Percentiles rank a stretch among this genome's conserved stretches.
These are phyloP conservation scores for Montipora sp. DNA, from an alignment of 64 coral and sea anemone species.

Conservation along the genomic window DNA sequence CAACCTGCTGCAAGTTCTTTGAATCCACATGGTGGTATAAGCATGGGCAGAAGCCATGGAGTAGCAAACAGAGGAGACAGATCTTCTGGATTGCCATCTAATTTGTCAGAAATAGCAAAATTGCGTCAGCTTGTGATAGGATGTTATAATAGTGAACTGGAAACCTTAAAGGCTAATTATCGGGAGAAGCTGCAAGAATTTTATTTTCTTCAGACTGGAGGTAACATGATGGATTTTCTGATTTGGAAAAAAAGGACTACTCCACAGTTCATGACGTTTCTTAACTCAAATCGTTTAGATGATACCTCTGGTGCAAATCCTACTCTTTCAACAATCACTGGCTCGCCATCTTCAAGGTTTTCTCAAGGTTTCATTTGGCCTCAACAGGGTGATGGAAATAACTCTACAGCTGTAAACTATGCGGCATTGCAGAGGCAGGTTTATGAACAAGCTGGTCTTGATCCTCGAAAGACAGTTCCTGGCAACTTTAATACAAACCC, in stretches of 20 bases:
- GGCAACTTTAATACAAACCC: slow-evolving; percentile 66
- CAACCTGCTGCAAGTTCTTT: slow-evolving; percentile 54
- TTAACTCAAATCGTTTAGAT: slow-evolving; percentile 85
- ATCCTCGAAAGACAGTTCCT: slow-evolving; percentile 57
- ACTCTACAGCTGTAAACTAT: slow-evolving; percentile 32
- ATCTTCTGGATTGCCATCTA: slow-evolving; percentile 51
- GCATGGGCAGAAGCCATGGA: slow-evolving; percentile 41
- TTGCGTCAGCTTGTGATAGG: slow-evolving; percentile 82
- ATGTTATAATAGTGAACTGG: slow-evolving; percentile 87
- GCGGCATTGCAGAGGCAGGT: slow-evolving; percentile 50
- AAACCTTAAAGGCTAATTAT: slow-evolving; percentile 83
- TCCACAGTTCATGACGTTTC: slow-evolving; percentile 62
- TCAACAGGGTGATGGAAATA: slow-evolving; percentile 44
- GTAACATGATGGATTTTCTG: slow-evolving; percentile 90
- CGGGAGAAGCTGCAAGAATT: slow-evolving; percentile 93
- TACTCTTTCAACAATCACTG: slow-evolving; percentile 61
- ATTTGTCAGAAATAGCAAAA: slow-evolving; percentile 79
- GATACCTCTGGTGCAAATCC: slow-evolving; percentile 80
- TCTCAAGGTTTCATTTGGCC: slow-evolving; percentile 60
- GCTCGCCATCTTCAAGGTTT: slow-evolving; percentile 60
- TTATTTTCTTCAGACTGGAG: slow-evolving; percentile 97
- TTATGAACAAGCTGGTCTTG: slow-evolving; percentile 87
- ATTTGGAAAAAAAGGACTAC: slow-evolving; percentile 85
- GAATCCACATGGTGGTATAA: slow-evolving; percentile 53
- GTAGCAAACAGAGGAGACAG: slow-evolving; percentile 50